Evolutionary conservation across 2,113 vertebrate species (phyloP).

Genomic region (Irena cyanogastra): DNA sequence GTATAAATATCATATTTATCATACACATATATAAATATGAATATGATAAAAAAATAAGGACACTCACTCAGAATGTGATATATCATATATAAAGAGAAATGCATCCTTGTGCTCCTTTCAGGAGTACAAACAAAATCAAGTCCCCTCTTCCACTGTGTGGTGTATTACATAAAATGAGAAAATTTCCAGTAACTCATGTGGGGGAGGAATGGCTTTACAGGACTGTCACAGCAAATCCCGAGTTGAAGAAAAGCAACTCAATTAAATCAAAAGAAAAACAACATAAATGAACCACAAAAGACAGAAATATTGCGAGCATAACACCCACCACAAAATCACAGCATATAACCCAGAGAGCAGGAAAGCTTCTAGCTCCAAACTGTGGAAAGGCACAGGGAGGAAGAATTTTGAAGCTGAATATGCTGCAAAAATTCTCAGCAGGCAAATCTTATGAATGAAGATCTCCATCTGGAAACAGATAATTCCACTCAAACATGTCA

Average conservation of each 20-base stretch:
- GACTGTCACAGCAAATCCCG: neutral
- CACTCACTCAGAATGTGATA: neutral
- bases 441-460: conserved; percentile 54
- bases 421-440: conserved; percentile 29
- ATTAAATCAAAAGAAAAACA: neutral
- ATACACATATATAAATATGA: no score
- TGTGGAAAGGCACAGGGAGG: neutral
- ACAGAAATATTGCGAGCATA: neutral
- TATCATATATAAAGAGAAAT: neutral
- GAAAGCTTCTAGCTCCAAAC: neutral
- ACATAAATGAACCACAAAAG: conserved; percentile 10
- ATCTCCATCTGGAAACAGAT: conserved; percentile 66
- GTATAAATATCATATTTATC: no score
- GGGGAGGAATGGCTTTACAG: neutral
- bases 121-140: neutral
- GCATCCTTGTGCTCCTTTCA: neutral
- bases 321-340: neutral
- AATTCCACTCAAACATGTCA: conserved; percentile 49
- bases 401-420: neutral
- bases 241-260: neutral
- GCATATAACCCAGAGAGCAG: neutral
- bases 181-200: neutral
- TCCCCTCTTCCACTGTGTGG: neutral
- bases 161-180: neutral
- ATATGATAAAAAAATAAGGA: neutral